Base-by-base conservation (phyloP, 1,140 invertebrate species). In the Caerostris extrusa region DNA sequence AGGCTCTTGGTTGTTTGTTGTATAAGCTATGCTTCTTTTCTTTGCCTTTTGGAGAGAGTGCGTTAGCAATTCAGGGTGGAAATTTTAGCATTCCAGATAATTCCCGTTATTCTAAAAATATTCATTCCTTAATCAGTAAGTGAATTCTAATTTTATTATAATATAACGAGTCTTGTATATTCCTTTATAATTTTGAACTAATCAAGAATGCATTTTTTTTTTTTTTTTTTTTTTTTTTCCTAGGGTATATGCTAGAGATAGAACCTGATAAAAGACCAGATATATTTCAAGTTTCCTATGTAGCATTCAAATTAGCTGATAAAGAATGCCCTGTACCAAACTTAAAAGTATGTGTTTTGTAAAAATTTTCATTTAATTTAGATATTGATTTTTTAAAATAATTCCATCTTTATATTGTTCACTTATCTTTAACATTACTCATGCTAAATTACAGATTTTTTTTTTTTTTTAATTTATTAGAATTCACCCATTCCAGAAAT, bases 1-100 rank as follows among this genome's bases (percentile, higher is more conserved):
- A 98, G 98, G 98, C 98, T 57, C 96, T 99, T 19, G 98, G 98
- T 55, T 98, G 98, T 96, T 96, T 99, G 95, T 96, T 99, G 50
- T 99, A 98, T 95, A 98, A 98, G 96, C 97, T 99, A 90, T 99
- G 98, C 96, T 99, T 98, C 96, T 99, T 99, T 96, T 97, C 97
- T 34, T 96, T 99, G 95, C 98, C 98, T 90, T 99, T 99, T 96
- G 98, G 98, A 17, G 98, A 99, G 96, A 99, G 98, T 95, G 97
- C 98, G 17, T 96, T 99, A 94, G 98, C 99, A 81, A 99, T 99
- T 95, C 98, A 99, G 96, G 98, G 97, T 96, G 98, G 98, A 81
- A 98, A 98, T 95, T 98, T 98, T 96, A 97, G 97, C 90, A 98
- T 99, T 96, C 98, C 98, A 83, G 98, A 98, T 96, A 97, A 97